Base-by-base conservation (phyloP, 2,888 invertebrate genomes). In the Lapara coniferarum region DNA sequence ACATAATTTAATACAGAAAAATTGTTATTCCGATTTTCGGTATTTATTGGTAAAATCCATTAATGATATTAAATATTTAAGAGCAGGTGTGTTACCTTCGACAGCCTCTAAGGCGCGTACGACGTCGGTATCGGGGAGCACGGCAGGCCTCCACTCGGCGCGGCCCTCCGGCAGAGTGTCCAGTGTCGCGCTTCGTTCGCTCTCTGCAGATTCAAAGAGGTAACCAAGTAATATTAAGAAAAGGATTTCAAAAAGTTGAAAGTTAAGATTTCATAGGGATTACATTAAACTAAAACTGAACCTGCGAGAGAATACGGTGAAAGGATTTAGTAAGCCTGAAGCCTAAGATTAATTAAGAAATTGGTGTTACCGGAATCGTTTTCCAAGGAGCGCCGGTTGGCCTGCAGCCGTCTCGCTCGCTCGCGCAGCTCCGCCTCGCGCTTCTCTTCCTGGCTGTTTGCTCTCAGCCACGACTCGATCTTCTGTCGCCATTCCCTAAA, bases 401-500 rank as follows among this genome's bases (percentile, higher is more conserved):
- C 95, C 79, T 96, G 95, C 86, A 96, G 91, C 75, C 96, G 95
- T 79, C 96, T 94, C 69, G 95, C 93, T 82, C 95, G 95, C 79
- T 95, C 95, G 79, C 96, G 95, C 73, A 96, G 94, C 77, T 96
- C 96, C 76, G 96, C 96, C 74, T 95, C 96, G 75, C 95, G 95
- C 80, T 95, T 95, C 86, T 97, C 97, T 84, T 96, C 97, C 82
- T 96, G 96, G 85, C 97, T 97, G 91, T 97, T 97, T 71, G 97
- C 97, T 77, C 97, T 96, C 73, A 98, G 92, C 98, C 98, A 98
- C 8, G 97, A 97, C 88, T 98, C 98, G 82, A 98, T 98, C 87
- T 98, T 98, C 86, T 97, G 97, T 66, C 97, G 94, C 97, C 97
- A 97, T 83, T 97, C 97, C 90, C 96, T 97, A 13, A 5, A 10